Evolutionary conservation across 1,140 invertebrate species (phyloP).

Genomic region (Probaryconus sp.): DNA sequence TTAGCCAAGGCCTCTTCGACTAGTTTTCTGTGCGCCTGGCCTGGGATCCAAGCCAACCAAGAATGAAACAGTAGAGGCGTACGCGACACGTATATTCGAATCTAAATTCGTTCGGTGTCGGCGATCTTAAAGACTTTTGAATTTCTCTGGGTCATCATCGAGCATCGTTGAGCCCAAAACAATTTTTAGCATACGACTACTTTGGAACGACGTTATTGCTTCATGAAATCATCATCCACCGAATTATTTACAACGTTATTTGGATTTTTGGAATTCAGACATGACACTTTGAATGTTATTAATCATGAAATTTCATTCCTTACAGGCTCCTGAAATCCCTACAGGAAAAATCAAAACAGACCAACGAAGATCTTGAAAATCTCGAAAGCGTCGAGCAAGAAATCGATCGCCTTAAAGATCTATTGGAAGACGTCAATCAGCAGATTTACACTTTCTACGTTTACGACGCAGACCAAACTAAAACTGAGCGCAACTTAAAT

Average conservation of each 20-base stretch:
- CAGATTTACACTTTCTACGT: conserved; percentile 85
- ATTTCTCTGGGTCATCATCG: conserved; percentile 46
- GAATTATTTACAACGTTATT: conserved; percentile 10
- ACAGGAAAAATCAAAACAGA: conserved; percentile 80
- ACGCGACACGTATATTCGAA: conserved; percentile 74
- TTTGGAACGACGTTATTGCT: conserved; percentile 23
- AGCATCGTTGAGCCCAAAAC: conserved; percentile 35
- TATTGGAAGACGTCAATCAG: conserved; percentile 81
- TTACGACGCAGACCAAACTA: conserved; percentile 83
- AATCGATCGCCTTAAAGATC: conserved; percentile 82
- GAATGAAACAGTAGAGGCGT: conserved; percentile 63
- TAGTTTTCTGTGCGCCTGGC: conserved; percentile 56
- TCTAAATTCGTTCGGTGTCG: conserved; percentile 73
- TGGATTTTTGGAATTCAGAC: too few species aligned
- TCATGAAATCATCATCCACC: conserved; percentile 35
- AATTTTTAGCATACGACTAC: conserved; percentile 32
- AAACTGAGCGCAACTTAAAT: conserved; percentile 78
- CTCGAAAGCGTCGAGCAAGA: conserved; percentile 81
- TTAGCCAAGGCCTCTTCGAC: conserved; percentile 73
- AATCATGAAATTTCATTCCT: conserved; percentile 6
- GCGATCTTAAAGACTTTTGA: conserved; percentile 57
- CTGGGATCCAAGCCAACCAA: conserved; percentile 65
- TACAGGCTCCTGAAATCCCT: conserved; percentile 79
- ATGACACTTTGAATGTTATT: too few species aligned
- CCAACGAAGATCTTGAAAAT: conserved; percentile 80